Conservation (phyloP, 2,113 vertebrate genomes). For the Hemiscyllium ocellatum region DNA sequence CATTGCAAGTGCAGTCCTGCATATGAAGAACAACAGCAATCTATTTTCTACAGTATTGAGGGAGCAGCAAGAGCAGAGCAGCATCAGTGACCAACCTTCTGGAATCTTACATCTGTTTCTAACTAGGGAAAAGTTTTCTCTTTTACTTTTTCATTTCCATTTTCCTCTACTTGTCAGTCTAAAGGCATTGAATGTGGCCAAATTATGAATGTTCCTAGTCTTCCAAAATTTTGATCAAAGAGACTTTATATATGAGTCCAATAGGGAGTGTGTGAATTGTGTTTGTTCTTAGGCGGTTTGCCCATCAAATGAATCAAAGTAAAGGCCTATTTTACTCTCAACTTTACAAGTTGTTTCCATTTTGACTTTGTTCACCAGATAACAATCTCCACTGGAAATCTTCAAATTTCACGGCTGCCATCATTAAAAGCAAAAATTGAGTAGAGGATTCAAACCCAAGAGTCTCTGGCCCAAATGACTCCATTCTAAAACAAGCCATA, state of each 20-base stretch:
- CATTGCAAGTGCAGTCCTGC: background rate
- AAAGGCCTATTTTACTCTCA: background rate
- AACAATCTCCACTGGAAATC: background rate
- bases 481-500: background rate
- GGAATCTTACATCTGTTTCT: background rate
- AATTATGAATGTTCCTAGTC: background rate
- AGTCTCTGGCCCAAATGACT: background rate
- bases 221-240: background rate
- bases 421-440: background rate
- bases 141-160: background rate
- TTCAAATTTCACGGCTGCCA: background rate
- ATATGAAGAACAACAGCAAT: background rate
- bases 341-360: background rate
- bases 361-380: background rate
- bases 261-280: background rate
- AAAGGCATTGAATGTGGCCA: background rate
- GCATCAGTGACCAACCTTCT: background rate
- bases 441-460: background rate
- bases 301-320: background rate
- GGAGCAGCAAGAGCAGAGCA: background rate
- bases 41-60: background rate
- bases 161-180: background rate
- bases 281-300: background rate
- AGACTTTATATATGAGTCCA: background rate
- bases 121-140: background rate